Conservation (phyloP, 2,113 vertebrate genomes). For the Ictalurus punctatus region DNA sequence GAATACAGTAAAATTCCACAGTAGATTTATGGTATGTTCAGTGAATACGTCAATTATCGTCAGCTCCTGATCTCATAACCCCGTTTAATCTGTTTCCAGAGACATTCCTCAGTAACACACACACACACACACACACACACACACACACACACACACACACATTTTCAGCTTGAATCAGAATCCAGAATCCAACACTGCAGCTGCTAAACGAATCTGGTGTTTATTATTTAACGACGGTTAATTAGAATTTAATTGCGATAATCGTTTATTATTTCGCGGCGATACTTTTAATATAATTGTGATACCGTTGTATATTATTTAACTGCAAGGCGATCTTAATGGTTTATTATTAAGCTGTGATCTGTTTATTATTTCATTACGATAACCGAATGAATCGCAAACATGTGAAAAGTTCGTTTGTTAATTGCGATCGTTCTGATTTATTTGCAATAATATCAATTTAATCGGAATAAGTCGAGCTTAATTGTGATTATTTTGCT, state of each 20-base stretch:
- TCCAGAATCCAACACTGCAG: too few species aligned
- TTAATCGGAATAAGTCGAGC: too few species aligned
- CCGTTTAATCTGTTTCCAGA: constrained; percentile 27
- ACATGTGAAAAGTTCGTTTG: background rate
- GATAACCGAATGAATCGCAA: too few species aligned
- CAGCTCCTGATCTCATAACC: background rate
- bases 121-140: background rate
- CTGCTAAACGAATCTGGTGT: background rate
- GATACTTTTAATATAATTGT: too few species aligned
- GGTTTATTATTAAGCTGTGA: background rate
- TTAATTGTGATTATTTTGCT: too few species aligned
- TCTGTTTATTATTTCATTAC: background rate
- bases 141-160: background rate
- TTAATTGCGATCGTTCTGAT: background rate
- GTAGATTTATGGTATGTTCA: constrained; percentile 57
- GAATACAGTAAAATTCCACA: constrained; percentile 12
- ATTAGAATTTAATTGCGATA: background rate
- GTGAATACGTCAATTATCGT: constrained; percentile 24
- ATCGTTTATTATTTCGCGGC: background rate
- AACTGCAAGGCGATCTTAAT: too few species aligned
- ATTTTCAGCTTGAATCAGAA: background rate
- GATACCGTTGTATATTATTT: too few species aligned
- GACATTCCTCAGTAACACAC: background rate
- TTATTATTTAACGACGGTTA: background rate
- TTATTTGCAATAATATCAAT: background rate